These are phyloP conservation scores for human DNA, from an alignment of 2,113 vertebrate species.

Conservation along the genomic window GRCh38 chr2:85048001-85048500, in stretches of 20 bases:
- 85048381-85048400: background rate
- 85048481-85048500: background rate
- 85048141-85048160: background rate
- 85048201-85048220: background rate
- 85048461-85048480: background rate
- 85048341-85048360: background rate
- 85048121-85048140: background rate
- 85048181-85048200: background rate
- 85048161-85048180: background rate
- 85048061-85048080: too few species aligned
- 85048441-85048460: background rate
- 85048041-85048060: too few species aligned
- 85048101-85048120: too few species aligned
- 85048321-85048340: conserved; percentile 40
- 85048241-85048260: background rate
- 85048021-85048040: too few species aligned
- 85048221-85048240: background rate
- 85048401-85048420: background rate
- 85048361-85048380: background rate
- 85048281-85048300: background rate
- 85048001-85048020: too few species aligned
- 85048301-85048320: background rate
- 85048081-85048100: too few species aligned
- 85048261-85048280: background rate
- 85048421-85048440: background rate